Base-by-base conservation (phyloP, 92 coral and sea anemone species). In the Porites divaricata region DNA sequence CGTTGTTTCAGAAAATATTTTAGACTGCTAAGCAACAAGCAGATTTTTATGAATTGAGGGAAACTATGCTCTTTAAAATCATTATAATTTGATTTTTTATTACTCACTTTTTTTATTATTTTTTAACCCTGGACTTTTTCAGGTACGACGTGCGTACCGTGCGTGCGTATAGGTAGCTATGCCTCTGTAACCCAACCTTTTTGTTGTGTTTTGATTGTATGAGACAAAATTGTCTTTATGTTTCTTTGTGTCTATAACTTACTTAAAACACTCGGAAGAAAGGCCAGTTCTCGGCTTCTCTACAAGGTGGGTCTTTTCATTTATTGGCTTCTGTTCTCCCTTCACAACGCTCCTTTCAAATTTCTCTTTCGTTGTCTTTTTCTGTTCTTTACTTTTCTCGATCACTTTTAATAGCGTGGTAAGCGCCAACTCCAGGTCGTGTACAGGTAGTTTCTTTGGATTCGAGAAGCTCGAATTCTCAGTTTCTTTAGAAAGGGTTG, bases 321-420 rank as follows among this genome's bases (percentile, higher is more conserved):
- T 82, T 16, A 82, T 72, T 25, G 78, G 79, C 24, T 82, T 82
- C 8, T 72, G 78, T 24, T 83, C 74, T 4, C 94, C 94, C 14
- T 87, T 89, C 8, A 91, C 59, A 13, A 91, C 57, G 28, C 71
- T 88, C 49, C 67, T 24, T 65, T 80, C 75, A 67, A 91, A 76
- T 63, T 83, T 74, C 25, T 74, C 82, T 20, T 56, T 67, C 8
- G 89, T 87, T 58, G 25, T 24, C 51, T 51, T 88, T 58, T 80
- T 89, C 41, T 88, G 74, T 22, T 57, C 66, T 74, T 88, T 91
- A 24, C 61, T 80, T 75, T 70, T 79, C 77, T 91, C 91, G 4
- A 91, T 88, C 17, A 78, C 87, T 6, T n/a, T 72, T 25, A 63
- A 1, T 16, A 82, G 66, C 6, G 86, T 74, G 59, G 23, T 71